Evolutionary conservation across 2,888 invertebrate genomes (phyloP), one percentile per base, ranked within the genome.

Genomic region (Dryocosmus kuriphilus): DNA sequence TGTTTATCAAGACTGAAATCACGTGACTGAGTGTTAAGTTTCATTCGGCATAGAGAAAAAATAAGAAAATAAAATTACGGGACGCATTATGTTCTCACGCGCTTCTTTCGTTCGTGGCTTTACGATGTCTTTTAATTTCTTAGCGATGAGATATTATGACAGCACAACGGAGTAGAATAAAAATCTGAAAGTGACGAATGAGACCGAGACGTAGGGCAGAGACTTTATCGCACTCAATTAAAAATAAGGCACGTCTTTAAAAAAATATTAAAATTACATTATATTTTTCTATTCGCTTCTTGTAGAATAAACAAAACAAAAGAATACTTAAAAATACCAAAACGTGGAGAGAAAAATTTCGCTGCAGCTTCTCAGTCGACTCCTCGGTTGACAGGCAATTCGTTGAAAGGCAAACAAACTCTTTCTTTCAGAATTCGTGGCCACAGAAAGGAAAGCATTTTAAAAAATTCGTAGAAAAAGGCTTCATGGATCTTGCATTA

Each of bases 371-470:
- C 85, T 89, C 89, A 87, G 84, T 90, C 89, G 85, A 85, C 89
- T 85, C 87, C n/a, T n/a, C n/a, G n/a, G n/a, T n/a, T n/a, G n/a
- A n/a, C n/a, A n/a, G n/a, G 81, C 86, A 85, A 86, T 87, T 89
- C 86, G 84, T 83, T 77, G 80, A 84, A 87, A 87, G 81, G 82
- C 87, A 89, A 89, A 89, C 87, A 89, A 89, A 88, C 87, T n/a
- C n/a, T n/a, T n/a, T 88, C 76, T 80, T 87, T 84, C 83, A 86
- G 87, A 85, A 88, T 86, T 87, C 86, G 86, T 86, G 86, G 85
- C 81, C 81, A 80, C 82, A 79, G 67, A 80, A 79, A 79, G n/a
- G 78, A 38, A 38, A 38, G 35, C 8, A 38, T 8, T 11, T 1
- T 11, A 38, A 38, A 38, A 4, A 11, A 38, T 38, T 38, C 35